Conservation (phyloP, 2,888 invertebrate genomes). For the Eupithecia pulchellata region DNA sequence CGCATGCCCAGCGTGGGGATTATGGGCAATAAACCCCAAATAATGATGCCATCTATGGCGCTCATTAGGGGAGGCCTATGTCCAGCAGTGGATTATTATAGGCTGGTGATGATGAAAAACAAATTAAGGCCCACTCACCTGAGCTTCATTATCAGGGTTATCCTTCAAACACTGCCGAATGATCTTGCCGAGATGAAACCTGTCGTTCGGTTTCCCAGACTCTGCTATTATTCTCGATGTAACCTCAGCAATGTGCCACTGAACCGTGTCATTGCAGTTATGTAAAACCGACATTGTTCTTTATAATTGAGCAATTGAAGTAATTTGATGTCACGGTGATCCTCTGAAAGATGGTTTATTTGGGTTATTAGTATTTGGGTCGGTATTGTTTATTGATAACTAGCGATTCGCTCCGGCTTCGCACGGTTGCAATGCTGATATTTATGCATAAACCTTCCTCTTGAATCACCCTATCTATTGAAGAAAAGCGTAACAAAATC, state of each 20-base stretch:
- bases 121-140: conserved; percentile 47
- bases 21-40: too few relatives aligned
- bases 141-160: conserved; percentile 54
- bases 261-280: conserved; percentile 30
- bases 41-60: too few relatives aligned
- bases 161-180: conserved; percentile 57
- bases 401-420: too few relatives aligned
- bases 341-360: neutral
- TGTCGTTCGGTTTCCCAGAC: conserved; percentile 56
- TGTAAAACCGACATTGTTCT: neutral
- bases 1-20: too few relatives aligned
- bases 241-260: conserved; percentile 54
- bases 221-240: conserved; percentile 54
- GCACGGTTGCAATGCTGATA: too few relatives aligned
- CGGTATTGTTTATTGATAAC: neutral
- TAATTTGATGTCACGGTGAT: neutral
- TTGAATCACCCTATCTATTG: too few relatives aligned
- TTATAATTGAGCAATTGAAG: neutral
- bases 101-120: neutral
- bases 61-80: too few relatives aligned
- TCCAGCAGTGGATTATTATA: too few relatives aligned
- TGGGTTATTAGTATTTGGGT: neutral
- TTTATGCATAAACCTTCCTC: too few relatives aligned
- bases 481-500: too few relatives aligned
- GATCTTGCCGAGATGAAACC: conserved; percentile 62